Percentiles rank a stretch among this genome's conserved stretches.
Conservation (phyloP, 1,140 invertebrate genomes). For the Calosoma granatense region DNA sequence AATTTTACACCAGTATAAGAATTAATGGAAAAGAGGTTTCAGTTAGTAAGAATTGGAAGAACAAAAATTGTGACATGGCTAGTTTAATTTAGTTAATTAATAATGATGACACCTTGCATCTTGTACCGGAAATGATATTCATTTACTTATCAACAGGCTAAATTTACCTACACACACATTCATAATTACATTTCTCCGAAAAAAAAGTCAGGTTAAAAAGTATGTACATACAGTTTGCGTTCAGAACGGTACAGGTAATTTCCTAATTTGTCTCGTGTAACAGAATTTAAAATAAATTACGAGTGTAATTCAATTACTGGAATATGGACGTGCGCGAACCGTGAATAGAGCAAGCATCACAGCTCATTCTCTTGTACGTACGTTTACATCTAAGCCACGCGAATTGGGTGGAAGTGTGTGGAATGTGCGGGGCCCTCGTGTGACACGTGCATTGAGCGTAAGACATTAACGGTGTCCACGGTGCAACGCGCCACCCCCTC, state of each 20-base stretch:
- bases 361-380: too few relatives aligned
- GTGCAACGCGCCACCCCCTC: background rate
- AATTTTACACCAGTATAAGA: too few relatives aligned
- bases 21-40: too few relatives aligned
- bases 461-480: background rate
- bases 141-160: background rate
- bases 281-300: background rate
- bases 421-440: background rate
- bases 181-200: background rate
- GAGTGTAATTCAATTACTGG: background rate
- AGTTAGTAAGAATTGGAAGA: too few relatives aligned
- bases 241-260: background rate
- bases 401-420: too few relatives aligned
- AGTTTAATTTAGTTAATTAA: too few relatives aligned
- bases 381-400: too few relatives aligned
- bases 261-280: background rate
- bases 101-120: background rate
- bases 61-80: too few relatives aligned
- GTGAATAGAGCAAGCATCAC: too few relatives aligned
- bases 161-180: background rate
- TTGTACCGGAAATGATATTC: background rate
- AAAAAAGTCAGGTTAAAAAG: background rate
- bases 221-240: background rate
- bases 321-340: background rate
- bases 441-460: background rate